Percentiles rank a stretch among this genome's conserved stretches.
phyloP scores from a whole-genome alignment of 2,113 vertebrate genomes.

The Ibidorhyncha struthersii region DNA sequence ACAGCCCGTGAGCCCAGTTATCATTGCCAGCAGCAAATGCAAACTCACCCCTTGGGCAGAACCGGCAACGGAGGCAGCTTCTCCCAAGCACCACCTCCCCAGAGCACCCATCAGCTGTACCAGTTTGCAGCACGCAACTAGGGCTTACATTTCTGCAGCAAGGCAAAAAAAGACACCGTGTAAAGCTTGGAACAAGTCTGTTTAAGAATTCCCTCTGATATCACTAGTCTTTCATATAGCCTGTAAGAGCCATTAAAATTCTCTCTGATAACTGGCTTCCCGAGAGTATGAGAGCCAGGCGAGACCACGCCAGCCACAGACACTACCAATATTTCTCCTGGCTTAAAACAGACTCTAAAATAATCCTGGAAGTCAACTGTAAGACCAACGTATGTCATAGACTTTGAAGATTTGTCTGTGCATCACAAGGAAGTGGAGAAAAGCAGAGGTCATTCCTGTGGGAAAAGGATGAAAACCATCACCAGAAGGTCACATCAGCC shows the following conservation, averaged over 20 bases:
- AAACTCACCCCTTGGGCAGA: neutral
- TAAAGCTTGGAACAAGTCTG: neutral
- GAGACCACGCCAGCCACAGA: neutral
- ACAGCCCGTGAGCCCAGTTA: neutral
- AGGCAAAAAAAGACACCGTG: neutral
- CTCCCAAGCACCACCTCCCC: neutral
- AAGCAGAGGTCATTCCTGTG: neutral
- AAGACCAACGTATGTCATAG: neutral
- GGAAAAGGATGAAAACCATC: neutral
- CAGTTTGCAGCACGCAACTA: neutral
- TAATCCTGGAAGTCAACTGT: neutral
- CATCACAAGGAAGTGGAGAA: neutral
- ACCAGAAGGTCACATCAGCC: neutral
- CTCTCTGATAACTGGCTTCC: slow-evolving; percentile 40
- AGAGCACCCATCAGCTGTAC: neutral
- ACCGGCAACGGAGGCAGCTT: neutral
- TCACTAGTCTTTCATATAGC: neutral
- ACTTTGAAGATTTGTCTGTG: neutral
- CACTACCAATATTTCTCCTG: neutral
- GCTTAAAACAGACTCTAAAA: slow-evolving; percentile 3
- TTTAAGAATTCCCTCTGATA: slow-evolving; percentile 63
- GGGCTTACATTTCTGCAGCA: neutral
- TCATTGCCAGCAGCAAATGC: neutral
- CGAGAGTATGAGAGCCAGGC: neutral
- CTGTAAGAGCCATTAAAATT: slow-evolving; percentile 38